Evolutionary conservation across 2,113 vertebrate species (phyloP).

Genomic region (Geococcyx californianus): DNA sequence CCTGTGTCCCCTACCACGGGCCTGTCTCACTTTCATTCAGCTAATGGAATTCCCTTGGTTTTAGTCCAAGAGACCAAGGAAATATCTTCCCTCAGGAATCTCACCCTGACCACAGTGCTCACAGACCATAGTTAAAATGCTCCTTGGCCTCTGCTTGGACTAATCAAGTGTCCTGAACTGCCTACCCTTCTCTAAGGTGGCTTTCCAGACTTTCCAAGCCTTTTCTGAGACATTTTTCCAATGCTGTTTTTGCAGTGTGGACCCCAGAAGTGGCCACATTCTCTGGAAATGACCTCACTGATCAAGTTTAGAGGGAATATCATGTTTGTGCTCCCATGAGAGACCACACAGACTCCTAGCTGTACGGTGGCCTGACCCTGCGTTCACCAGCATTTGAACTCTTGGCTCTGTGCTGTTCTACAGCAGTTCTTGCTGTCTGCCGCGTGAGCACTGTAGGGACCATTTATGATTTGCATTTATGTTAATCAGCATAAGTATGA

Average conservation of each 20-base stretch:
- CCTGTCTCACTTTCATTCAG: conserved; percentile 1
- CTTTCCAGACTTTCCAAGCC: background rate
- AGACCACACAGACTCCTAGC: background rate
- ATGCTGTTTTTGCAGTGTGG: background rate
- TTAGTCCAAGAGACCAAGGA: conserved; percentile 7
- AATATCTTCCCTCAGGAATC: background rate
- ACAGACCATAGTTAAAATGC: background rate
- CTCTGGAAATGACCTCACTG: conserved; percentile 1
- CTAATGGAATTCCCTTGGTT: background rate
- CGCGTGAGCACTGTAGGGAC: background rate
- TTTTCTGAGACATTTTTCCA: background rate
- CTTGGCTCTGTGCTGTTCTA: background rate
- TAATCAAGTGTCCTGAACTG: background rate
- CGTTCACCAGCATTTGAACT: background rate
- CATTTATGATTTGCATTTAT: conserved; percentile 64
- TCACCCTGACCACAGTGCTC: background rate
- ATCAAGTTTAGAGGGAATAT: background rate
- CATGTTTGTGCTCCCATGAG: background rate
- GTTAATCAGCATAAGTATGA: conserved; percentile 62
- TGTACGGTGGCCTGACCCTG: background rate
- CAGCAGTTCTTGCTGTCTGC: background rate
- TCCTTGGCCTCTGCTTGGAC: background rate
- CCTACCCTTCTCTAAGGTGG: background rate
- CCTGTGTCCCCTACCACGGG: background rate
- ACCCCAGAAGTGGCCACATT: background rate